A percentile compares a stretch with the other conserved stretches of the same genome.
Evolutionary conservation across 2,797 vertebrate genomes (phyloP).

Genomic region (Malacoraja senta): DNA sequence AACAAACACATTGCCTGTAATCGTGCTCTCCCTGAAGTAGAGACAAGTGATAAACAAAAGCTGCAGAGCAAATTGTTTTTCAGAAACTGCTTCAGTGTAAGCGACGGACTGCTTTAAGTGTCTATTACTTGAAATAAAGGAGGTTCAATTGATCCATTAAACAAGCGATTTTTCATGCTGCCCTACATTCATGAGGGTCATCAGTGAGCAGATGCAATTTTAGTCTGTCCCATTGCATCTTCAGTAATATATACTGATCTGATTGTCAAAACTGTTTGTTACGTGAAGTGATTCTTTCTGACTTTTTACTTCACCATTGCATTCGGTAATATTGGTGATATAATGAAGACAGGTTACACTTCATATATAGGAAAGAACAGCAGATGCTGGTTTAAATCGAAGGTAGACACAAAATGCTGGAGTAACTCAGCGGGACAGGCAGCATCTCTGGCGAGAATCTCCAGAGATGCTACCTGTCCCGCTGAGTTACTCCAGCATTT

Average conservation of each 20-base stretch:
- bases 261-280: neutral
- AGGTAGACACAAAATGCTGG: too few relatives aligned
- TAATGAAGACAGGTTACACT: neutral
- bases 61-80: neutral
- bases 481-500: too few relatives aligned
- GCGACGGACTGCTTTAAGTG: neutral
- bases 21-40: neutral
- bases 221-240: neutral
- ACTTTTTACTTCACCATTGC: neutral
- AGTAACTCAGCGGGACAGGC: too few relatives aligned
- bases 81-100: neutral
- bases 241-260: neutral
- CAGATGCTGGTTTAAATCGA: too few relatives aligned
- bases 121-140: neutral
- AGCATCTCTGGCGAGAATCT: too few relatives aligned
- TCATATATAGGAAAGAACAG: too few relatives aligned
- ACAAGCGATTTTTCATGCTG: neutral
- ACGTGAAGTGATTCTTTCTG: neutral
- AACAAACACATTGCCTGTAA: neutral
- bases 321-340: neutral
- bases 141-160: neutral
- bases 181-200: neutral
- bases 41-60: neutral
- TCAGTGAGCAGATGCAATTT: neutral
- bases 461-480: too few relatives aligned